Evolutionary conservation across 2,888 invertebrate genomes (phyloP).

Genomic region (Cheiracanthium punctorium): DNA sequence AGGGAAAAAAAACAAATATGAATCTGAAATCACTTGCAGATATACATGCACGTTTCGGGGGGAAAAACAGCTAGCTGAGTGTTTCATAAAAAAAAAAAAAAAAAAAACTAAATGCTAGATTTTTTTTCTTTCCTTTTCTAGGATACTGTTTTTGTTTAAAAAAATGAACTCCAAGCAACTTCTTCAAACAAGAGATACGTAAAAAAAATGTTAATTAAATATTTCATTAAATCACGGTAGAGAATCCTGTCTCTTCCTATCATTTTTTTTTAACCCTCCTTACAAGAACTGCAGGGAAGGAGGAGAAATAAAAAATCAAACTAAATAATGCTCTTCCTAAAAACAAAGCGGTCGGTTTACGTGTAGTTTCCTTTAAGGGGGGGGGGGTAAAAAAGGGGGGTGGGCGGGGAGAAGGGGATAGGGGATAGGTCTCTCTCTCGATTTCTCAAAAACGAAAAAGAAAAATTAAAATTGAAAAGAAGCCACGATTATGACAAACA

Average conservation of each 20-base stretch:
- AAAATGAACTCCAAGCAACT: constrained; percentile 41
- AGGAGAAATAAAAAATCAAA: background rate
- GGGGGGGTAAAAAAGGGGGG: background rate
- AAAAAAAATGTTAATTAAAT: constrained; percentile 65
- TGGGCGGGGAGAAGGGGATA: background rate
- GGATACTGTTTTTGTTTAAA: constrained; percentile 38
- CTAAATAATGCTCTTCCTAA: constrained; percentile 29
- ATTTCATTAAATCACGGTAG: constrained; percentile 65
- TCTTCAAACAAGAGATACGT: constrained; percentile 19
- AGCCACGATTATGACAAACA: constrained; percentile 55
- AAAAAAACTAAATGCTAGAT: constrained; percentile 61
- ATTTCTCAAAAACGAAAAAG: constrained; percentile 52
- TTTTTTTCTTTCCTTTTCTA: constrained; percentile 36
- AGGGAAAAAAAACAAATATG: constrained; percentile 27
- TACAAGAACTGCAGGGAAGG: constrained; percentile 29
- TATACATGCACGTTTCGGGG: constrained; percentile 4
- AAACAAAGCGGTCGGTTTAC: constrained; percentile 51
- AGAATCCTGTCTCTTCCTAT: constrained; percentile 35
- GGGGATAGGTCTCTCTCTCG: no score
- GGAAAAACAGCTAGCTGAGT: constrained; percentile 13
- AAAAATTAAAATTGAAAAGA: constrained; percentile 59
- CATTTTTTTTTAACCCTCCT: constrained; percentile 22
- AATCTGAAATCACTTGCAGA: constrained; percentile 7
- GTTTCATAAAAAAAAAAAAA: constrained; percentile 53
- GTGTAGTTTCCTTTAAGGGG: constrained; percentile 19